Evolutionary conservation across 2,888 invertebrate genomes (phyloP).

Genomic region (Synanthedon vespiformis): DNA sequence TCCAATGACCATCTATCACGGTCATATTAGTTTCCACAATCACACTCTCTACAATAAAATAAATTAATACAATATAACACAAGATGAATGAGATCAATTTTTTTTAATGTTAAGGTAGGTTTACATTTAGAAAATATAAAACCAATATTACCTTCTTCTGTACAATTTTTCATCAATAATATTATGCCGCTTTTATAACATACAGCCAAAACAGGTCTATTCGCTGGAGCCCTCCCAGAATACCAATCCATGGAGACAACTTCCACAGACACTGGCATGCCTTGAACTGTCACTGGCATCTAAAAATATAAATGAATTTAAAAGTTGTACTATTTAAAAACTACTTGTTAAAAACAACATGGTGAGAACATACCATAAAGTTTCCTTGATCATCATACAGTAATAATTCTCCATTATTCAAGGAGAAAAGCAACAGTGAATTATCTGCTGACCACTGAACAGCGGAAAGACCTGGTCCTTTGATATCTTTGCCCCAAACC

Average conservation of each 20-base stretch:
- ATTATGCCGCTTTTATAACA: conserved; percentile 90
- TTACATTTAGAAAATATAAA: background rate
- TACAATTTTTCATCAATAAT: conserved; percentile 90
- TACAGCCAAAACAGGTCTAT: conserved; percentile 85
- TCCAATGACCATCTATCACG: conserved; percentile 89
- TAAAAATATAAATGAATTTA: conserved; percentile 31
- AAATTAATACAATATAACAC: background rate
- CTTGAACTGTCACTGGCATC: conserved; percentile 81
- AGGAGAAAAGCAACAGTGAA: conserved; percentile 87
- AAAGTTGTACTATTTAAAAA: background rate
- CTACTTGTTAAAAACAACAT: background rate
- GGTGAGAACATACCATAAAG: conserved; percentile 66
- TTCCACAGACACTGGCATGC: conserved; percentile 67
- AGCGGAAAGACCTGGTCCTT: conserved; percentile 82
- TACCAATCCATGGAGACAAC: conserved; percentile 90
- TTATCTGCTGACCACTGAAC: conserved; percentile 99
- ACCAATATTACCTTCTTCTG: conserved; percentile 78
- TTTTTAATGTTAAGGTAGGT: too few species aligned
- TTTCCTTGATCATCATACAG: conserved; percentile 94
- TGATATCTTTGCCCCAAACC: conserved; percentile 98
- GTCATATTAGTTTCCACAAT: conserved; percentile 86
- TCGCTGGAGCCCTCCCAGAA: conserved; percentile 78
- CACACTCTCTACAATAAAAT: conserved; percentile 75
- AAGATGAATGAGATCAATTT: background rate
- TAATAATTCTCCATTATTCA: conserved; percentile 92